Base-by-base conservation (phyloP, 2,113 vertebrate genomes). In the Semnornis frantzii region DNA sequence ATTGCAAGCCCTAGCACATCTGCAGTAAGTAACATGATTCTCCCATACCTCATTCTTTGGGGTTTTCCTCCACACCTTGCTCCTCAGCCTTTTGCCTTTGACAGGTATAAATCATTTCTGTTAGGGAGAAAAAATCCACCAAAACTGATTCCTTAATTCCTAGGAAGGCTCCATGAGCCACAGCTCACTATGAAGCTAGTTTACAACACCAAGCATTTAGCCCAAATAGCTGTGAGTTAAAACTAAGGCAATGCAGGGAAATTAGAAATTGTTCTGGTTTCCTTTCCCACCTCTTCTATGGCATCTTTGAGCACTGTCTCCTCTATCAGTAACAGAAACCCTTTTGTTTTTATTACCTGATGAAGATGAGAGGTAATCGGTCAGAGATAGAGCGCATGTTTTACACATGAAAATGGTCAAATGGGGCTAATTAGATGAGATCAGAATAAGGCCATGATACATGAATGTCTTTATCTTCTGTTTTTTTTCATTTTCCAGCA, bases 11-110 rank as follows among this genome's bases (percentile, higher is more conserved):
- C 30, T 24, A 52, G 57, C 50, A 85, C 33, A 7, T 31, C 42
- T 65, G 68, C 12, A 7, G 28, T 2, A 1, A 1, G 9, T 5
- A 28, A 37, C 37, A n/a, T 1, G 1, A 17, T 77, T 44, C 52
- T 10, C 55, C 46, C 37, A 11, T 9, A 7, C 17, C 46, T 15
- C 15, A 5, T 8, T 24, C 25, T 57, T 66, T 0, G 0, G 48
- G 18, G 42, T 44, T 81, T 52, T 54, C 18, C 68, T 79, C 39
- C 31, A 8, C 8, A 8, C n/a, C 58, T 71, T 68, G 20, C 71
- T 18, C 28, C 31, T 50, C 16, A 12, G 11, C 3, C 44, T 70
- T 44, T 11, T 59, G 30, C 15, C 15, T 50, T 10, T 55, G 39
- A 73, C 1, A 2, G 83, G 58, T 18, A 12, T 14, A 18, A 5